Conservation (phyloP, 2,888 invertebrate genomes). For the Diaprepes abbreviatus region DNA sequence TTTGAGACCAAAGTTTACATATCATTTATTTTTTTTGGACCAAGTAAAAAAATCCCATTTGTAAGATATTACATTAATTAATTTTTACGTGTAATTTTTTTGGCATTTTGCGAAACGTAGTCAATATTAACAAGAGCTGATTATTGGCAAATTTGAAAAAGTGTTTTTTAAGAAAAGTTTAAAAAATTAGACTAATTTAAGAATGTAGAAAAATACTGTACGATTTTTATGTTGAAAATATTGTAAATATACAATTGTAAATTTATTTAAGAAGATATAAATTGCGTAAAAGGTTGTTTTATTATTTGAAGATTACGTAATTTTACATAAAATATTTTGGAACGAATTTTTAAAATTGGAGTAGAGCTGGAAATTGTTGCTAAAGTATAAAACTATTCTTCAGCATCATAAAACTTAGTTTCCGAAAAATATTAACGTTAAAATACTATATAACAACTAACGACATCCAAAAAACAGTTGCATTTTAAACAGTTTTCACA, state of each 20-base stretch:
- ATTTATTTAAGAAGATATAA: conserved; percentile 65
- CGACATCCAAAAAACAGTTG: too few species aligned
- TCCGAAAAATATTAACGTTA: too few species aligned
- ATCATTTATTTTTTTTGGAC: conserved; percentile 49
- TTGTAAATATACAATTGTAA: conserved; percentile 66
- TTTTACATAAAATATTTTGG: conserved; percentile 30
- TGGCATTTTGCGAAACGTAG: conserved; percentile 33
- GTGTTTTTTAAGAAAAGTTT: conserved; percentile 33
- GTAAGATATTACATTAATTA: conserved; percentile 31
- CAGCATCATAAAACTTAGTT: too few species aligned
- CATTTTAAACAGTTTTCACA: too few species aligned
- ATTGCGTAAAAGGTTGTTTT: conserved; percentile 47
- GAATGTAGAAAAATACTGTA: conserved; percentile 48
- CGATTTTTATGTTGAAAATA: conserved; percentile 63
- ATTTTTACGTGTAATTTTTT: conserved; percentile 27
- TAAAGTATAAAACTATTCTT: not conserved
- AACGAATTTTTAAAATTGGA: conserved; percentile 27
- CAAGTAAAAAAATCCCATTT: conserved; percentile 37
- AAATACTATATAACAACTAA: too few species aligned
- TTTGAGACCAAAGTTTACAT: conserved; percentile 49
- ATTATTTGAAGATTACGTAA: conserved; percentile 36
- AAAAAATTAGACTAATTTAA: conserved; percentile 39
- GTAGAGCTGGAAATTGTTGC: conserved; percentile 14
- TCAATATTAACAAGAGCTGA: conserved; percentile 53
- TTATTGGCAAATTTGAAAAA: conserved; percentile 65